These are phyloP conservation scores for Lepidocyrtoides sp. DNA, from an alignment of 2,888 invertebrate species.

Conservation along the genomic window DNA sequence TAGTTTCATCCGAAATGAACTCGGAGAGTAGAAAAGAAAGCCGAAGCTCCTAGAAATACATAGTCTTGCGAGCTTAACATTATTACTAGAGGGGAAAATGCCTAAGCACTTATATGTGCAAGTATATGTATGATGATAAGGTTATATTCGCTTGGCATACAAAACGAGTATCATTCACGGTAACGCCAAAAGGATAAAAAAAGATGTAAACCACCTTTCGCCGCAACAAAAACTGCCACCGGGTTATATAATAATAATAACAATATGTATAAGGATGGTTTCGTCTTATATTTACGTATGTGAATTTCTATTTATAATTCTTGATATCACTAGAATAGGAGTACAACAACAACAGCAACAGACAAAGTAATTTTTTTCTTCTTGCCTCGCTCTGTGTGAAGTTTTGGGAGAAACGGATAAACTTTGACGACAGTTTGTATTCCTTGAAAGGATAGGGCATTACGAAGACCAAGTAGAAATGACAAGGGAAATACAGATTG, in stretches of 20 bases:
- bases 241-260: not conserved
- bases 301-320: too few species aligned
- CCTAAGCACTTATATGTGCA: too few species aligned
- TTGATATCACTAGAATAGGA: not conserved
- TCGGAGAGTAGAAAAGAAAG: not conserved
- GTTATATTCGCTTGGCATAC: not conserved
- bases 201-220: constrained; percentile 22
- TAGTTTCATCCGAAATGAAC: constrained; percentile 33
- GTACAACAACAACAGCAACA: not conserved
- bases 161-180: not conserved
- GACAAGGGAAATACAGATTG: too few species aligned
- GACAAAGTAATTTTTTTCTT: constrained; percentile 12
- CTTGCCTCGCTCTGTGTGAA: not conserved
- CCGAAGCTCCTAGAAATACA: not conserved
- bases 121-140: constrained; percentile 1
- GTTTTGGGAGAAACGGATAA: not conserved
- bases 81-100: not conserved
- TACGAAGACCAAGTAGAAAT: not conserved
- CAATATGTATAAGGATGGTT: too few species aligned
- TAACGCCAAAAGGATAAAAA: too few species aligned
- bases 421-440: not conserved
- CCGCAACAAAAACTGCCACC: constrained; percentile 15
- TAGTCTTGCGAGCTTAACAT: constrained; percentile 9
- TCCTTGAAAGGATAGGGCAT: not conserved
- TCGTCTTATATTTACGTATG: not conserved